A percentile compares a stretch with the other conserved stretches of the same genome.
Conservation (phyloP, 2,113 vertebrate species). For the Brachirus orientalis region DNA sequence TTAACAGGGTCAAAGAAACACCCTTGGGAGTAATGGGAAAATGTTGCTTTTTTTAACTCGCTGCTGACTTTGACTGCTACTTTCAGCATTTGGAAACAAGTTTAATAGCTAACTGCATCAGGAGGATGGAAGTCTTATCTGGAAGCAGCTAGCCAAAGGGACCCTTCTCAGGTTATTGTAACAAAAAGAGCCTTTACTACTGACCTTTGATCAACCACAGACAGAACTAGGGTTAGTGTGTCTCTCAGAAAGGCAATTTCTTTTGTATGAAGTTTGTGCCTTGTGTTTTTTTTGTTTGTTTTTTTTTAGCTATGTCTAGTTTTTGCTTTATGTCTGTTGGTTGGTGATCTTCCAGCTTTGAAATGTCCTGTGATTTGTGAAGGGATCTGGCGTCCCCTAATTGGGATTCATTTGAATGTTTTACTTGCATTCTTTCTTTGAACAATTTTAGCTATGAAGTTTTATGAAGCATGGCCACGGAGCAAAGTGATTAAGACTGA, state of each 20-base stretch:
- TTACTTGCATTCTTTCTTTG: constrained; percentile 5
- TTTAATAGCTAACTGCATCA: constrained; percentile 38
- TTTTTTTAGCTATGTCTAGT: constrained; percentile 26
- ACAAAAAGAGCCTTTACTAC: constrained; percentile 59
- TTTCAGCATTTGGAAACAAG: constrained; percentile 38
- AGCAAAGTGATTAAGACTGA: constrained; percentile 24
- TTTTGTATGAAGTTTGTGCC: constrained; percentile 61
- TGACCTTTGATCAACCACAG: constrained; percentile 62
- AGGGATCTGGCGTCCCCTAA: constrained; percentile 1
- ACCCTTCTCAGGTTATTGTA: constrained; percentile 72
- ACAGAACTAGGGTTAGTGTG: constrained; percentile 32
- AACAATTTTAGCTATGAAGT: constrained; percentile 12
- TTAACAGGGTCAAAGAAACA: constrained; percentile 53
- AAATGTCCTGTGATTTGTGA: neutral
- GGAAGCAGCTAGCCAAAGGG: constrained; percentile 46
- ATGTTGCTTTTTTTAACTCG: constrained; percentile 55
- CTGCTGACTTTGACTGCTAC: constrained; percentile 52
- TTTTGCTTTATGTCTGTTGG: constrained; percentile 20
- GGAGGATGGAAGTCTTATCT: constrained; percentile 41
- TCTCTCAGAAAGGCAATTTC: constrained; percentile 35
- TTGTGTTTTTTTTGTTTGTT: constrained; percentile 44
- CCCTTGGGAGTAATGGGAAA: constrained; percentile 22
- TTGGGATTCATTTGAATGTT: constrained; percentile 35
- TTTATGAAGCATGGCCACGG: constrained; percentile 26
- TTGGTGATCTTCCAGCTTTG: constrained; percentile 6